Base-by-base conservation (phyloP, 35 echinoderm and acorn worm species). In the Holothuria glaberrima region DNA sequence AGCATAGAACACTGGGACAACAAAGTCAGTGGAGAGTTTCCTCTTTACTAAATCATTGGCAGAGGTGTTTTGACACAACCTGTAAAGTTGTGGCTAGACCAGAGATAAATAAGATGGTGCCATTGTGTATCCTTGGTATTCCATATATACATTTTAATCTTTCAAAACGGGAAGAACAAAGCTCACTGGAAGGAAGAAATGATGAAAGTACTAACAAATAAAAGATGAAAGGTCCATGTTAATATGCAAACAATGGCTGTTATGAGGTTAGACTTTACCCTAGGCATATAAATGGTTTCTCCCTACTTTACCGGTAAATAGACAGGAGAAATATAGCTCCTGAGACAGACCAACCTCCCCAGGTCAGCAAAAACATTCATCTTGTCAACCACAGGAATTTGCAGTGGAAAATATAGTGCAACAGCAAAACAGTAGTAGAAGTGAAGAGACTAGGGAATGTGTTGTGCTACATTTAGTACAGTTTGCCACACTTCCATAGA, bases 41-140 rank as follows among this genome's bases (percentile, higher is more conserved):
- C 50, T 17, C 50, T 31, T 48, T 22, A 33, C 14, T 78, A 78
- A 78, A 78, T 78, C 74, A 78, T 78, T 10, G 36, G 9, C 20
- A 28, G 41, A 48, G 44, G 44, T 78, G 74, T 78, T 78, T 78
- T 78, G 74, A 78, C 74, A 78, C 6, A 41, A 78, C 50, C 36
- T 52, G 74, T 78, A 78, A 78, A 78, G 74, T n/a, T 78, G 50
- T 48, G 74, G 50, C 35, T 48, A 48, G 50, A 45, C 74, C 74
- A 78, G 74, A 78, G 19, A 78, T 78, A 78, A 78, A 78, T 78
- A 76, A 76, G 46, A 24, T 78, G 74, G 36, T 78, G 74, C 44
- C 74, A 48, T 78, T 78, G 72, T 78, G 74, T 78, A 27, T 75
- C 38, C 26, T 50, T 54, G 38, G 38, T 48, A 28, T 45, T 50